Base-by-base conservation (phyloP, 2,888 invertebrate genomes). In the Lithosia quadra region DNA sequence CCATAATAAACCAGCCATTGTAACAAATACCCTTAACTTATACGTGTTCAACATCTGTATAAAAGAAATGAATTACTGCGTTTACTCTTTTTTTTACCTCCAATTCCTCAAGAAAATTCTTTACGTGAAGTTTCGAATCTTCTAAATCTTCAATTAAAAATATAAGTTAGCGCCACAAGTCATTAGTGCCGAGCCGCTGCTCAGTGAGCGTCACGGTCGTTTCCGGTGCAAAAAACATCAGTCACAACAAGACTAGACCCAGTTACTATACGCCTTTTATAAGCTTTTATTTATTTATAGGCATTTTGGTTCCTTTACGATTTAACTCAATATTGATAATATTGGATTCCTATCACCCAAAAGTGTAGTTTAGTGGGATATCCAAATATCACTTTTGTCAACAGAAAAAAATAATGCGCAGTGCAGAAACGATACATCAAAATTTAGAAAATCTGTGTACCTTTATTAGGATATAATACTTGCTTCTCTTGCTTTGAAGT, bases 221-320 rank as follows among this genome's bases (percentile, higher is more conserved):
- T 80, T 80, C 81, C 81, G 79, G 71, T 65, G 58, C 73, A 78
- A 79, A 79, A 79, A 78, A 80, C 71, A 75, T 71, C 63, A 66
- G 73, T 80, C 80, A 79, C 71, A 79, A 79, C 76, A 76, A 76
- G 64, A 68, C 78, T 75, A 74, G 65, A 69, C 63, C 58, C 33
- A 33, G 36, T 15, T 49, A 39, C 62, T 59, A 49, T 62, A 65
- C 15, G n/a, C 8, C 57, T 61, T 57, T 58, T 58, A 43, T 59
- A 49, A 10, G 15, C 24, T 36, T 43, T 62, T 67, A 43, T 61
- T 58, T 63, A 39, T 67, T 67, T 57, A 60, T 56, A 22, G 49
- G 34, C 33, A 33, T 33, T 61, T 56, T 61, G 15, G 36, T 18
- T 53, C n/a, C 15, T 24, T 56, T 18, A 28, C n/a, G n/a, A n/a